A percentile compares a stretch with the other conserved stretches of the same genome.
These are phyloP conservation scores for Epizoanthus stellaris DNA, from an alignment of 92 coral and sea anemone species.

Conservation along the genomic window DNA sequence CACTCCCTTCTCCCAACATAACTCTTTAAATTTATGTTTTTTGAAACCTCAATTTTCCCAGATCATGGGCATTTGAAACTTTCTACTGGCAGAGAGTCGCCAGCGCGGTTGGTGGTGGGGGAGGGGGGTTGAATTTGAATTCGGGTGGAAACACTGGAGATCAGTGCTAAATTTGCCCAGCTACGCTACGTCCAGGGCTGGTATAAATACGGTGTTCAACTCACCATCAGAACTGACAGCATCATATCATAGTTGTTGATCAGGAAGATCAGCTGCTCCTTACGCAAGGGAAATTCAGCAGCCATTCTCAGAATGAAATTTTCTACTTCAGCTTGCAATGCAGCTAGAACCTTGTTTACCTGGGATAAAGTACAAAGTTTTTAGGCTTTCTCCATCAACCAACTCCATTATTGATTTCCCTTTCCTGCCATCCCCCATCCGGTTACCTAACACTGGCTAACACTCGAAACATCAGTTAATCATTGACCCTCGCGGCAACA, in stretches of 20 bases:
- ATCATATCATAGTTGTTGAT: slow-evolving; percentile 99
- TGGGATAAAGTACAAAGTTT: slow-evolving; percentile 17
- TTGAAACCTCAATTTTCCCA: no score
- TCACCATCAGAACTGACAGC: slow-evolving; percentile 95
- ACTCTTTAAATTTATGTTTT: no score
- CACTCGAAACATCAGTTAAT: no score
- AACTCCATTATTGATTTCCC: neutral
- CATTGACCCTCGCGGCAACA: no score
- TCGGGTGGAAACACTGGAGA: neutral
- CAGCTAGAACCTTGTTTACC: slow-evolving; percentile 96
- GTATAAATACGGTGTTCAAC: slow-evolving; percentile 10
- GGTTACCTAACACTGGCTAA: no score
- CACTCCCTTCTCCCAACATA: no score
- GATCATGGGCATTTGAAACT: no score
- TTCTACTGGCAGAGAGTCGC: no score
- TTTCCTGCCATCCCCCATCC: neutral
- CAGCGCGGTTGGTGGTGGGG: no score
- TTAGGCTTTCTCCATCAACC: no score
- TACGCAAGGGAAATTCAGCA: slow-evolving; percentile 96
- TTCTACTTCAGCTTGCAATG: slow-evolving; percentile 92
- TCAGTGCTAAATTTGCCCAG: neutral
- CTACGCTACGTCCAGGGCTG: neutral
- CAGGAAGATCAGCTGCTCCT: slow-evolving; percentile 94
- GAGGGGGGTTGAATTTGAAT: neutral
- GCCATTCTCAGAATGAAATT: slow-evolving; percentile 96